Conservation (phyloP, 2,797 vertebrate species). For the Danio albolineatus region DNA sequence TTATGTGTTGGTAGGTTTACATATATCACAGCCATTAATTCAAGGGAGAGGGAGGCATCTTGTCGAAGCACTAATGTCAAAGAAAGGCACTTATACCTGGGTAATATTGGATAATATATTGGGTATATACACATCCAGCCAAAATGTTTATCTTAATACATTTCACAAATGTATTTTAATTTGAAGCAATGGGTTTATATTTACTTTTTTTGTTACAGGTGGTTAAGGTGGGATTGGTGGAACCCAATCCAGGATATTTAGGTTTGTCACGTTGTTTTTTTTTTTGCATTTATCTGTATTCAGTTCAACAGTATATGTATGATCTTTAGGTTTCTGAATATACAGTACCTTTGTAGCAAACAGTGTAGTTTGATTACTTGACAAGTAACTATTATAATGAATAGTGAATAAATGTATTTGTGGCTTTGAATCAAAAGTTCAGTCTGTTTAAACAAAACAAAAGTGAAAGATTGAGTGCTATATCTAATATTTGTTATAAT, state of each 20-base stretch:
- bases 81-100: too few species aligned
- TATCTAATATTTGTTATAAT: background rate
- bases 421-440: background rate
- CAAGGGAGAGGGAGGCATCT: too few species aligned
- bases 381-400: background rate
- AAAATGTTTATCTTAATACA: background rate
- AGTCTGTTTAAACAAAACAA: background rate
- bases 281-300: background rate
- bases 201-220: conserved; percentile 69
- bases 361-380: background rate
- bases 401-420: too few species aligned
- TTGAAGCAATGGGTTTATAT: background rate
- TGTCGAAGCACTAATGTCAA: too few species aligned
- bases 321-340: background rate
- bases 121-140: background rate
- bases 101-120: too few species aligned
- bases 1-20: too few species aligned
- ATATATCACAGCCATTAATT: too few species aligned
- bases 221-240: conserved; percentile 85
- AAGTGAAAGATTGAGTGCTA: background rate
- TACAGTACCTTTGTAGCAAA: background rate
- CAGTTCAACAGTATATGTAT: background rate
- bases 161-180: background rate
- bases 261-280: conserved; percentile 65
- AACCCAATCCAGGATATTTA: conserved; percentile 78